A percentile compares a stretch with the other conserved stretches of the same genome.
Evolutionary conservation across 2,888 invertebrate species (phyloP).

Genomic region (Dicranocentrus wangi): DNA sequence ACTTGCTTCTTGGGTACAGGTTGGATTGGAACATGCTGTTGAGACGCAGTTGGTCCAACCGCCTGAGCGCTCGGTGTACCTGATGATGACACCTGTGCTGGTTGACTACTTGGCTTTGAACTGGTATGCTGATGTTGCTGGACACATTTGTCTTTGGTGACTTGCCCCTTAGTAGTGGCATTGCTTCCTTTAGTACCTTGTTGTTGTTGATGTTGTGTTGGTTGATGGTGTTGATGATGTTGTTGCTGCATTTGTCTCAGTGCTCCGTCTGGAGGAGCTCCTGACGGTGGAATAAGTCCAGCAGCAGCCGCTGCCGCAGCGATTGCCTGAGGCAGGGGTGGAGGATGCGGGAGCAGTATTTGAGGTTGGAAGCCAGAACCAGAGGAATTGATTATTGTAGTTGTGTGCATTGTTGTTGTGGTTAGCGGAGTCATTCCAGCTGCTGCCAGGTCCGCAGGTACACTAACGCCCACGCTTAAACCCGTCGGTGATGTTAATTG

Average conservation of each 20-base stretch:
- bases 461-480: conserved; percentile 56
- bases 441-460: conserved; percentile 25
- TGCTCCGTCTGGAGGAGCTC: conserved; percentile 62
- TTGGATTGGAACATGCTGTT: conserved; percentile 35
- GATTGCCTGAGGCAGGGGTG: conserved; percentile 75
- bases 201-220: conserved; percentile 61
- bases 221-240: conserved; percentile 40
- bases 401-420: conserved; percentile 73
- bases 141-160: conserved; percentile 51
- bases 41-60: conserved; percentile 10
- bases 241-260: conserved; percentile 59
- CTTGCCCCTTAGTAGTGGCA: conserved; percentile 55
- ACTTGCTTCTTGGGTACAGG: conserved; percentile 68
- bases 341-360: conserved; percentile 68
- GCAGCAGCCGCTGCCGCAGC: conserved; percentile 75
- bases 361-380: conserved; percentile 68
- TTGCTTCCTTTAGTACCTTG: conserved; percentile 20
- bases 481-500: conserved; percentile 67
- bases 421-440: conserved; percentile 65
- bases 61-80: conserved; percentile 35
- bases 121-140: conserved; percentile 39
- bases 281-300: conserved; percentile 67
- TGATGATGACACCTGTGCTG: conserved; percentile 35
- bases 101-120: conserved; percentile 50
- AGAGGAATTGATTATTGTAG: conserved; percentile 70